A percentile compares a stretch with the other conserved stretches of the same genome.
Evolutionary conservation across 2,113 vertebrate species (phyloP).

Genomic region (Barnardius zonarius): DNA sequence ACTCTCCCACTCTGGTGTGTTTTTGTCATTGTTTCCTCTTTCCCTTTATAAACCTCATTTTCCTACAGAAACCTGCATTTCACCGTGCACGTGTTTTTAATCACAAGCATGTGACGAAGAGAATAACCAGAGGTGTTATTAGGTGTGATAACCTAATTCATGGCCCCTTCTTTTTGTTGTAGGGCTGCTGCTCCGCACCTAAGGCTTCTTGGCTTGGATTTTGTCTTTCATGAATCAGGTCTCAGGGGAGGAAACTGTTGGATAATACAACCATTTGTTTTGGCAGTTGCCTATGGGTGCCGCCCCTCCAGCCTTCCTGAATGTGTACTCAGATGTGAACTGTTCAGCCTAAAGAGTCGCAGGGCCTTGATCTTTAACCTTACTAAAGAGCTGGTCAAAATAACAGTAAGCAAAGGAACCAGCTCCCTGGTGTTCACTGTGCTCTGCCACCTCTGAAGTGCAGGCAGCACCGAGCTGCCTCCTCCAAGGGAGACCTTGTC

Average conservation of each 20-base stretch:
- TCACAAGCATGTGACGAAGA: background rate
- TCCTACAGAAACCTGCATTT: background rate
- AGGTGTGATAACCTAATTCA: background rate
- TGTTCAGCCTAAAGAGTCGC: background rate
- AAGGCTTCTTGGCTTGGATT: background rate
- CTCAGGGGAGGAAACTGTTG: constrained; percentile 15
- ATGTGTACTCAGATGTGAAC: background rate
- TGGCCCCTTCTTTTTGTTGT: background rate
- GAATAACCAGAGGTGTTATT: background rate
- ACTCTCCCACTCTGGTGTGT: no score
- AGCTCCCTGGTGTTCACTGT: rapidly evolving
- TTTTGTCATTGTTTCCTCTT: background rate
- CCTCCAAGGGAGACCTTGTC: background rate
- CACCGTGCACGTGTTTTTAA: background rate
- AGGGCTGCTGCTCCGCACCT: background rate
- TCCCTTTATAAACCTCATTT: background rate
- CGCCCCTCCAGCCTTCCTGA: background rate
- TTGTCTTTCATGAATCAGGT: background rate
- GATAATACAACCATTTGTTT: constrained; percentile 10
- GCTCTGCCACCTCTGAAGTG: background rate
- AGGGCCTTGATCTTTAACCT: background rate
- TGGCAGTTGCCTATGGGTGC: background rate
- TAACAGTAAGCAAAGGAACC: background rate
- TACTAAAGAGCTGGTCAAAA: background rate
- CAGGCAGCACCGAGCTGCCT: background rate